These are phyloP conservation scores for Deilephila porcellus DNA, from an alignment of 2,888 invertebrate species.

Conservation along the genomic window DNA sequence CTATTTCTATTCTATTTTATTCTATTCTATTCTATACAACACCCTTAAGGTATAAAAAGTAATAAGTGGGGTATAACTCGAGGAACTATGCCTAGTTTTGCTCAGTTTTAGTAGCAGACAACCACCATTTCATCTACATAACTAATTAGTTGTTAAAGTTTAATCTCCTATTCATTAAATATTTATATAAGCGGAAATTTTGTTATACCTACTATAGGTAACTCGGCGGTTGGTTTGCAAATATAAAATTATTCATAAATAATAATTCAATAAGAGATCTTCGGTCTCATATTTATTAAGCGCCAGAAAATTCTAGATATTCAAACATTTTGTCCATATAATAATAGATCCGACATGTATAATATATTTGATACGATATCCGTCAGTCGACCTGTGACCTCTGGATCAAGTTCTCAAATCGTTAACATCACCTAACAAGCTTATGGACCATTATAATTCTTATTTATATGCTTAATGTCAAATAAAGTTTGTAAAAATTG, in stretches of 20 bases:
- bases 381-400: slow-evolving; percentile 19
- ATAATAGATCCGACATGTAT: neutral
- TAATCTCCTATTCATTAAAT: no score
- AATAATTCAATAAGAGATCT: neutral
- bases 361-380: neutral
- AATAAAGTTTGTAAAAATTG: slow-evolving; percentile 37
- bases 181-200: no score
- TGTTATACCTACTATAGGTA: no score
- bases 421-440: neutral
- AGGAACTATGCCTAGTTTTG: no score
- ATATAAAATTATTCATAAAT: neutral
- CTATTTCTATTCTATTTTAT: no score
- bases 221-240: no score
- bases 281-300: neutral
- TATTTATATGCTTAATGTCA: slow-evolving; percentile 44
- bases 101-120: no score
- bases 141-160: no score
- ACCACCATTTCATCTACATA: no score
- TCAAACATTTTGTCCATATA: neutral
- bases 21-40: no score
- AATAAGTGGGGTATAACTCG: no score
- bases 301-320: neutral
- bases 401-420: neutral
- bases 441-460: slow-evolving; percentile 15
- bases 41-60: no score